Base-by-base conservation (phyloP, 2,888 invertebrate genomes). In the Drosophila limbata region DNA sequence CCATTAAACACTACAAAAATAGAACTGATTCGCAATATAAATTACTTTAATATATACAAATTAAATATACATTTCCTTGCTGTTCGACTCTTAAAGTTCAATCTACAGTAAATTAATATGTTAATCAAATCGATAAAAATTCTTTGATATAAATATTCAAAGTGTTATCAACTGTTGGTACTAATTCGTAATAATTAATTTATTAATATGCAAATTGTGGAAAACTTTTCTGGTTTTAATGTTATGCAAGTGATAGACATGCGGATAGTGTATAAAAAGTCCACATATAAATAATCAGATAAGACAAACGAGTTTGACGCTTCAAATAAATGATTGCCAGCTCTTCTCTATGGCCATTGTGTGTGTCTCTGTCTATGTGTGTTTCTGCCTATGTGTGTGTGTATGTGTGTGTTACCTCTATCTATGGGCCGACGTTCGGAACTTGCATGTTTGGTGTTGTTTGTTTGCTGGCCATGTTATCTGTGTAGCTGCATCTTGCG, bases 301-400 rank as follows among this genome's bases (percentile, higher is more conserved):
- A 86, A 84, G 81, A 88, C 85, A 89, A 85, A 89, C 89, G 85
- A 89, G 85, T 85, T 85, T 89, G 85, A 89, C 85, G 89, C 89
- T 87, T 85, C 88, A 84, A 81, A 89, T 85, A 85, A 85, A 89
- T 89, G 85, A 89, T 87, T 84, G 79, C 78, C 79, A 77, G 81
- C 66, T 70, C 70, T 64, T 53, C 74, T 68, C 73, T 67, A 60
- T 63, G 59, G 69, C 15, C 33, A 51, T 28, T 60, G 44, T 48
- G 48, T 69, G 50, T 57, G 56, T 69, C 33, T 47, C 21, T 60
- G 44, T 48, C 47, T 69, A 47, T 57, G 56, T 69, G 6, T 42
- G 55, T n/a, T n/a, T n/a, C n/a, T n/a, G n/a, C n/a, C n/a, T n/a
- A n/a, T 56, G 13, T 59, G 63, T 73, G 35, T 56, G 63, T 71